Evolutionary conservation across 2,797 vertebrate species (phyloP).

Genomic region (Lerista edwardsae): DNA sequence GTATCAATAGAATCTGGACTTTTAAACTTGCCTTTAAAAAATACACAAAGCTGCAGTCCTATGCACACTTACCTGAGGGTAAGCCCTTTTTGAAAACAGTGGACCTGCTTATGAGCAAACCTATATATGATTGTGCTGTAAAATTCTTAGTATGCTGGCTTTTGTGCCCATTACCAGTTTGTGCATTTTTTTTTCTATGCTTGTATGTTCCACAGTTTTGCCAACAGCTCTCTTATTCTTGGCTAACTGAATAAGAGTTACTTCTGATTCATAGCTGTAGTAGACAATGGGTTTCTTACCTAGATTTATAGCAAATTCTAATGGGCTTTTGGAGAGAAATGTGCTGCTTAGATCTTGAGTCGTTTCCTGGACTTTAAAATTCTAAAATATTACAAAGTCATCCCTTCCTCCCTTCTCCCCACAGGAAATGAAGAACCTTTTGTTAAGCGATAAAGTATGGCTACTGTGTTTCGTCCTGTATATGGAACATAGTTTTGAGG

Average conservation of each 20-base stretch:
- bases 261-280: background rate
- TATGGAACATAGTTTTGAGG: background rate
- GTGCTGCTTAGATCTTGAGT: background rate
- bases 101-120: too few species aligned
- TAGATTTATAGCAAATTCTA: background rate
- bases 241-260: background rate
- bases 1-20: background rate
- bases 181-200: background rate
- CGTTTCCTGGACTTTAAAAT: background rate
- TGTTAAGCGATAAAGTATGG: background rate
- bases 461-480: background rate
- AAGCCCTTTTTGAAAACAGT: too few species aligned
- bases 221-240: background rate
- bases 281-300: background rate
- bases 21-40: background rate
- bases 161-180: background rate
- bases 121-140: background rate
- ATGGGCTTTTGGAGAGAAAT: background rate
- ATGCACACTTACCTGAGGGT: too few species aligned
- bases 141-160: background rate
- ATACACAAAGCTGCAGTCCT: background rate
- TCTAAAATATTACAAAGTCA: background rate
- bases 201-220: background rate
- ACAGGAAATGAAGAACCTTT: background rate
- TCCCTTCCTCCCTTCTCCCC: too few species aligned